Evolutionary conservation across 2,888 invertebrate species (phyloP), one percentile per base, ranked within the genome.

Genomic region (Callyntrura sp.): DNA sequence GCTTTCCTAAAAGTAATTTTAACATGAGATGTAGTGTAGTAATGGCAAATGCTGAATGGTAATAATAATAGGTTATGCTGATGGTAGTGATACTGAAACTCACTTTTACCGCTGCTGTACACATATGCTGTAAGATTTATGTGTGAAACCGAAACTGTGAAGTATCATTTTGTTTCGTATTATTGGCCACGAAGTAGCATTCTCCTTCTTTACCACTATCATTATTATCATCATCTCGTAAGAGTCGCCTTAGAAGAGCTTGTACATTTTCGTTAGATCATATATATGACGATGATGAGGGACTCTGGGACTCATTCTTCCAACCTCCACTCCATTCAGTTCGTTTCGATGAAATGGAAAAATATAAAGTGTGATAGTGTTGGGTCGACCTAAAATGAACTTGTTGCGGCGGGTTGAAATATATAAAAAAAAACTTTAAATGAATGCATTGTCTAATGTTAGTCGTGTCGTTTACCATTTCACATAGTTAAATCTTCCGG

Each of bases 391-490:
- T 1, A 3, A 73, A 17, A 55, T n/a, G 78, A 48, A 73, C 23
- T 73, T 78, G 51, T 9, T 55, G 12, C 51, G 35, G 28, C 55
- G 23, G 25, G 28, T 55, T 78, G 62, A 17, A 25, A 65, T 6
- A 23, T 5, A 65, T 9, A n/a, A 14, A n/a, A 35, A 12, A 9
- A 68, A 35, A 51, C n/a, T n/a, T n/a, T 55, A 25, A 78, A 78
- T 78, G 78, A 78, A 51, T 78, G 78, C 14, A 78, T 78, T 78
- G 78, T 51, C 14, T n/a, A 73, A 45, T 17, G 45, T 6, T 1
- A 45, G 28, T 28, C 0, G 51, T 55, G 14, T 12, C n/a, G n/a
- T n/a, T n/a, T n/a, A n/a, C n/a, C 0, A 25, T 55, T 55, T 55
- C 78, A 55, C 43, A 25, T 20, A 55, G n/a, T 55, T 55, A 25